Conservation (phyloP, 2,797 vertebrate genomes). For the Acanthopagrus latus region DNA sequence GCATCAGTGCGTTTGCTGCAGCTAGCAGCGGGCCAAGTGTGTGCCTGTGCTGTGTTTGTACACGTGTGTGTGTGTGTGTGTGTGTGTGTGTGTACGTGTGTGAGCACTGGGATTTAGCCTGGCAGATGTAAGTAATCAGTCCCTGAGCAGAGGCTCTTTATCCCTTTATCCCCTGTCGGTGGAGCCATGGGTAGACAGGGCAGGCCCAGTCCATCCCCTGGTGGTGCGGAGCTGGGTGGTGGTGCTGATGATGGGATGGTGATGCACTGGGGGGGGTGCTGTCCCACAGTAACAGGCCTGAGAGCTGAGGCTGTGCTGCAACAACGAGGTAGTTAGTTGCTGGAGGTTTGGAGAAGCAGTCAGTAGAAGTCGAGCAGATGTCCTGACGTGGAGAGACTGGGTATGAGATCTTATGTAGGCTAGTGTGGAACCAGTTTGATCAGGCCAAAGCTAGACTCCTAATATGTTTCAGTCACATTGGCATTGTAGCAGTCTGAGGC, state of each 20-base stretch:
- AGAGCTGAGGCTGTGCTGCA: constrained; percentile 20
- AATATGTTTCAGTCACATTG: constrained; percentile 12
- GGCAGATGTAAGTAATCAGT: constrained; percentile 94
- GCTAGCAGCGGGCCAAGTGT: constrained; percentile 69
- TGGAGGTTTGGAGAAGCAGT: constrained; percentile 30
- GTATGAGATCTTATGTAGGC: constrained; percentile 11
- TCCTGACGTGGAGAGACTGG: constrained; percentile 17
- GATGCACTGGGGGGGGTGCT: constrained; percentile 39
- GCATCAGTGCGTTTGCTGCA: constrained; percentile 70
- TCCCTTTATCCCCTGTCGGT: constrained; percentile 93
- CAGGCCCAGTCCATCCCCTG: constrained; percentile 69
- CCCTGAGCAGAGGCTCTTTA: constrained; percentile 90
- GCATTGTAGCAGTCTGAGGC: constrained; percentile 1
- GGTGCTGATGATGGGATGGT: constrained; percentile 53
- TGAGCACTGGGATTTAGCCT: constrained; percentile 82
- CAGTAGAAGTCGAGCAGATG: constrained; percentile 40
- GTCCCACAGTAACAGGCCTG: constrained; percentile 31
- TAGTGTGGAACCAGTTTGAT: constrained; percentile 45
- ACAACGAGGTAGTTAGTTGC: constrained; percentile 6
- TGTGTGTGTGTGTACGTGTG: constrained; percentile 54
- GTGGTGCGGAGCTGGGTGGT: constrained; percentile 57
- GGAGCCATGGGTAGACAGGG: constrained; percentile 84
- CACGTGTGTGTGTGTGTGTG: constrained; percentile 35
- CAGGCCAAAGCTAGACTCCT: constrained; percentile 57
- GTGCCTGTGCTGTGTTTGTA: constrained; percentile 52